phyloP scores from a whole-genome alignment of 1,140 invertebrate genomes.

The Trichomalopsis sarcophagae region DNA sequence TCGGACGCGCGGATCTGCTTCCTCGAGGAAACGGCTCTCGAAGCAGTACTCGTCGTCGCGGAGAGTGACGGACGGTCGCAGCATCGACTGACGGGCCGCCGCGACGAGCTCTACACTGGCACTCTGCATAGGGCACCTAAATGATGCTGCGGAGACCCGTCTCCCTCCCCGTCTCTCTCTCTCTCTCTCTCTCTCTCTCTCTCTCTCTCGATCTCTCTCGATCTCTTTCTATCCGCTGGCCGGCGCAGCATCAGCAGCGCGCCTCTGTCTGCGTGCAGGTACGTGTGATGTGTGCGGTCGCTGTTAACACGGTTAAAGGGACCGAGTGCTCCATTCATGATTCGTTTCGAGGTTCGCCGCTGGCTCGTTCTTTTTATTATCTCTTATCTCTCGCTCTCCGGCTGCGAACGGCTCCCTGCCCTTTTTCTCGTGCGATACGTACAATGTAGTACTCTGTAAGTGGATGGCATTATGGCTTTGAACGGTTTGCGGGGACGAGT shows the following conservation, averaged over 20 bases:
- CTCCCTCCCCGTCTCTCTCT: conserved; percentile 5
- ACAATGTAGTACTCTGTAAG: neutral
- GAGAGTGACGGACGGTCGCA: neutral
- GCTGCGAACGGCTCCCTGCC: neutral
- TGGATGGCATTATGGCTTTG: neutral
- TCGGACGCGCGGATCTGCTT: too few species aligned
- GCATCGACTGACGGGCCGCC: neutral
- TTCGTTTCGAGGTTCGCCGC: neutral
- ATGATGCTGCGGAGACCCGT: neutral
- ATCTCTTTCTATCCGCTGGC: neutral
- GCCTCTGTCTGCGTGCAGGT: neutral
- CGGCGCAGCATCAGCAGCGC: conserved; percentile 2
- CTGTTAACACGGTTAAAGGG: conserved; percentile 13
- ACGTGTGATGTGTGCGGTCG: neutral
- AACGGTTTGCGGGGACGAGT: neutral
- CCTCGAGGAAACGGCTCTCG: conserved; percentile 40
- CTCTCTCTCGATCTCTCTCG: neutral
- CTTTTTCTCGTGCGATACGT: conserved; percentile 17
- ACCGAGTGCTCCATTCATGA: neutral
- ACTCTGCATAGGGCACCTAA: conserved; percentile 27
- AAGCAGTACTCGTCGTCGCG: neutral
- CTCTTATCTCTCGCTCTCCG: conserved; percentile 4
- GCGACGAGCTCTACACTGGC: neutral
- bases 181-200: conserved; percentile 6
- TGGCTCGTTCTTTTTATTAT: neutral